Evolutionary conservation across 37 sponge, comb jelly and placozoan species (phyloP).

Genomic region (Oscarella lobularis): DNA sequence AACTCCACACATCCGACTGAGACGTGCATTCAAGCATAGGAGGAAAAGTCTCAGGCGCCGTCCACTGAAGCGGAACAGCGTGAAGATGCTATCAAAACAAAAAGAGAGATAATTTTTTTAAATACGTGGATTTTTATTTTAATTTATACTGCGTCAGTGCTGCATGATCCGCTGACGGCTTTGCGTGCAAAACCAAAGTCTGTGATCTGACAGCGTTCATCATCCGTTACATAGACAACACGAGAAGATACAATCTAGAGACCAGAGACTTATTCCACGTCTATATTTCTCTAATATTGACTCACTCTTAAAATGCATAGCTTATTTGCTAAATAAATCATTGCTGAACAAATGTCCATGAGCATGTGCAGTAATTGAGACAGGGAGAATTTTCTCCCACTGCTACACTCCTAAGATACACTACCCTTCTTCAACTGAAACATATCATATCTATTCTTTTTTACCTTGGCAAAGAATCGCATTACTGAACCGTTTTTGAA

Average conservation of each 20-base stretch:
- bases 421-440: too few species aligned
- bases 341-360: not conserved
- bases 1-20: not conserved
- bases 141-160: too few species aligned
- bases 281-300: too few species aligned
- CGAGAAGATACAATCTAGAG: not conserved
- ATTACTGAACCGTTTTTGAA: not conserved
- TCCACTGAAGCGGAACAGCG: slow-evolving; percentile 1
- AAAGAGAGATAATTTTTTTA: too few species aligned
- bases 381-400: not conserved
- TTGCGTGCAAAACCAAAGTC: slow-evolving; percentile 1
- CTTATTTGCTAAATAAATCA: not conserved
- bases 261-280: too few species aligned
- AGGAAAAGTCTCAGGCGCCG: slow-evolving; percentile 1
- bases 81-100: not conserved
- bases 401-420: too few species aligned
- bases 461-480: too few species aligned
- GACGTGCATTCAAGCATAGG: not conserved
- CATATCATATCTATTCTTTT: too few species aligned
- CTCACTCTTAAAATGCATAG: not conserved
- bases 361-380: not conserved
- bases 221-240: not conserved
- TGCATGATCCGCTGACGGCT: not conserved
- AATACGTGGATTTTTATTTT: too few species aligned
- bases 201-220: not conserved